Evolutionary conservation across 2,113 vertebrate species (phyloP).

Genomic region (Crotalus helleri): DNA sequence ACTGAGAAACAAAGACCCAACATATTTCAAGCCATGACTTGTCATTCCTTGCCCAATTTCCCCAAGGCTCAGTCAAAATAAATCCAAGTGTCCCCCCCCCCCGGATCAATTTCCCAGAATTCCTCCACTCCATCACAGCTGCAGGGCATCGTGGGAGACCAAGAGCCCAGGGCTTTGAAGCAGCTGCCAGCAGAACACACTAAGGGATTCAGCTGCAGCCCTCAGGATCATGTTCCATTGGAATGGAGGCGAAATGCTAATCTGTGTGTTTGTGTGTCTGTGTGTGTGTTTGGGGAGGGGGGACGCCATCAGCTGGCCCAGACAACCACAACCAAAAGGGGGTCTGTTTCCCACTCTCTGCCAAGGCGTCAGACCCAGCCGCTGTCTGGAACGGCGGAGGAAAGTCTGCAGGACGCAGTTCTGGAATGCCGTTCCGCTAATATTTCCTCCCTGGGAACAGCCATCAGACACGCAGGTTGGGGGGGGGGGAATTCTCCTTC

Average conservation of each 20-base stretch:
- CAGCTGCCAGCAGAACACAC: neutral
- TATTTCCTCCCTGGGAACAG: conserved; percentile 50
- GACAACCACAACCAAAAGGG: neutral
- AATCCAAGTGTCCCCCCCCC: neutral
- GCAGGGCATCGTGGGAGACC: neutral
- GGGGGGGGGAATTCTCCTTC: neutral
- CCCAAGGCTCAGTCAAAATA: neutral
- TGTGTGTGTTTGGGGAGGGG: neutral
- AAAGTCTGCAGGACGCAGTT: conserved; percentile 47
- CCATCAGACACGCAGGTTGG: conserved; percentile 3
- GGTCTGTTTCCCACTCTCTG: conserved; percentile 41
- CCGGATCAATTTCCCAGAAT: neutral
- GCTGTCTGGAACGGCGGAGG: conserved; percentile 52
- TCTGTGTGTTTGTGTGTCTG: too few species aligned
- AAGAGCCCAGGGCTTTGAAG: neutral
- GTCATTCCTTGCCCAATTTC: neutral
- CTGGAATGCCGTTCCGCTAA: conserved; percentile 58
- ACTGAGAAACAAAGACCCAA: neutral
- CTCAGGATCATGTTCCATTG: conserved; percentile 14
- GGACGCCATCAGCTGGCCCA: neutral
- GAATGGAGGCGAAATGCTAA: conserved; percentile 29
- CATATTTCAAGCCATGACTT: neutral
- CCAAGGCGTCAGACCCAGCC: conserved; percentile 43
- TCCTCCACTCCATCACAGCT: neutral
- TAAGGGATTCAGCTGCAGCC: neutral